These are phyloP conservation scores for Carassius auratus DNA, from an alignment of 2,113 vertebrate species.

Conservation along the genomic window DNA sequence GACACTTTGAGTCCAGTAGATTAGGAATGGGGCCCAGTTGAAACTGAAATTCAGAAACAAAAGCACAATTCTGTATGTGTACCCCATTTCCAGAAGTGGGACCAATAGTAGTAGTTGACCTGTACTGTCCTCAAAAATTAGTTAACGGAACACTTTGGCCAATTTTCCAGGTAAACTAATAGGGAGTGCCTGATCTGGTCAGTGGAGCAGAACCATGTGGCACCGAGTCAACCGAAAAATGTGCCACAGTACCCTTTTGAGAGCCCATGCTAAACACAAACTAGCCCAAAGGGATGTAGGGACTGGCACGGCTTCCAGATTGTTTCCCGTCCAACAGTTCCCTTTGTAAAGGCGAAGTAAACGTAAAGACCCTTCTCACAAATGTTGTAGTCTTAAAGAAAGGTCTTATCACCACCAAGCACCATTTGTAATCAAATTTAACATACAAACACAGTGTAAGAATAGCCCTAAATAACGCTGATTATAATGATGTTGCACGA, in stretches of 20 bases:
- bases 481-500: no score
- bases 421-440: conserved; percentile 9
- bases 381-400: conserved; percentile 18
- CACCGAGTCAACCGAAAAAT: conserved; percentile 35
- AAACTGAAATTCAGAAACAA: conserved; percentile 35
- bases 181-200: conserved; percentile 46
- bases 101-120: not conserved
- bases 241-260: conserved; percentile 3
- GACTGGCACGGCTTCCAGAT: conserved; percentile 46
- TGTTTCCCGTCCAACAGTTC: conserved; percentile 53
- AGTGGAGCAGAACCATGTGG: conserved; percentile 35
- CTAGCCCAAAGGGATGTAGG: conserved; percentile 38
- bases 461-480: not conserved
- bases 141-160: conserved; percentile 35
- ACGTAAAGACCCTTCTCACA: conserved; percentile 7
- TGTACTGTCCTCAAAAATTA: conserved; percentile 16
- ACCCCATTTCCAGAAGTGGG: not conserved
- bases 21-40: not conserved
- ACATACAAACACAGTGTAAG: not conserved
- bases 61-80: conserved; percentile 36
- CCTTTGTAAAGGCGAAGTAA: conserved; percentile 38
- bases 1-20: conserved; percentile 40
- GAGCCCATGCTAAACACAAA: conserved; percentile 6
- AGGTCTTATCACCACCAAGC: conserved; percentile 7
- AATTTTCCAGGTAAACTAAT: conserved; percentile 29